These are phyloP conservation scores for Melopsittacus undulatus DNA, from an alignment of 2,797 vertebrate species.

Conservation along the genomic window DNA sequence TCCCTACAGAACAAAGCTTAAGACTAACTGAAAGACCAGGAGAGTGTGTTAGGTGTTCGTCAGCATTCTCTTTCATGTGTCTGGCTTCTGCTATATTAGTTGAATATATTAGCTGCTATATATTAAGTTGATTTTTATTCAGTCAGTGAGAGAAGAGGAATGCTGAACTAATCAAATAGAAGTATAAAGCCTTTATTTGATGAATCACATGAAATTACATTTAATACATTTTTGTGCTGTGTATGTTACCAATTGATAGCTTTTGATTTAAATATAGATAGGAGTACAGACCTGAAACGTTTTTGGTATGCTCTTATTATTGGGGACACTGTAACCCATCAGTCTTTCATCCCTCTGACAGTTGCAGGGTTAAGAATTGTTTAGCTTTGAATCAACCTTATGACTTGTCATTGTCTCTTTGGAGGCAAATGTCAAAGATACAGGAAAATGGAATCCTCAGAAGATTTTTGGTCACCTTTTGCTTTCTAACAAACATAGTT, in stretches of 20 bases:
- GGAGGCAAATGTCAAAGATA: neutral
- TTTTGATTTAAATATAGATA: neutral
- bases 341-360: neutral
- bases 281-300: neutral
- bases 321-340: neutral
- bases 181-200: neutral
- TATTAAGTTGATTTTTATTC: neutral
- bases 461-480: neutral
- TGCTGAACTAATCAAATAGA: neutral
- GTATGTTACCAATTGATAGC: neutral
- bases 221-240: neutral
- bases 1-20: neutral
- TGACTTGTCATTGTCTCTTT: neutral
- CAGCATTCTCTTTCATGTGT: constrained; percentile 32
- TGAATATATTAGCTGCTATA: too few species aligned
- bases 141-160: neutral
- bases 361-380: neutral
- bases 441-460: neutral
- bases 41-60: neutral
- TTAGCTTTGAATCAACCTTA: neutral
- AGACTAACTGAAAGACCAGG: neutral
- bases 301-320: neutral
- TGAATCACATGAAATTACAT: neutral
- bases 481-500: neutral
- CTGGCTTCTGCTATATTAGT: neutral